phyloP scores from a whole-genome alignment of 2,888 invertebrate genomes.

The Molanna angustata region DNA sequence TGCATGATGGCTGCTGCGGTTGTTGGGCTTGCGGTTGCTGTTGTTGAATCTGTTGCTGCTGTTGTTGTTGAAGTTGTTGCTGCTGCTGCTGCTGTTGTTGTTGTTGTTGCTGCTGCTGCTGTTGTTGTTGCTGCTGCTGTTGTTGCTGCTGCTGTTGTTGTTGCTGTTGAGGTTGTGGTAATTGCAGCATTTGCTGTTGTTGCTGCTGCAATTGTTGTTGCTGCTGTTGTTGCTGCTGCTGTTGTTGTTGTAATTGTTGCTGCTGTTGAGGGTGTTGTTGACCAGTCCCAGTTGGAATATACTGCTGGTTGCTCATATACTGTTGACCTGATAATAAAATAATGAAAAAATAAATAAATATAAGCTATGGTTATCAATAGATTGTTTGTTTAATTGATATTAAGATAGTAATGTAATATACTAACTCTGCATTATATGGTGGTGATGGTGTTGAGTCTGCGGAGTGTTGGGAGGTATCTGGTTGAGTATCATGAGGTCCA shows the following conservation, averaged over 20 bases:
- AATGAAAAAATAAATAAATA: not conserved
- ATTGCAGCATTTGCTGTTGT: conserved; percentile 23
- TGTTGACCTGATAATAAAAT: conserved; percentile 17
- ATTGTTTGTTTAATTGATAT: not conserved
- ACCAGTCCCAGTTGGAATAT: conserved; percentile 22
- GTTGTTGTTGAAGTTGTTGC: conserved; percentile 23
- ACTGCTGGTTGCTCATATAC: conserved; percentile 23
- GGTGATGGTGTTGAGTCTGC: conserved; percentile 19
- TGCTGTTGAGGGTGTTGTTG: conserved; percentile 20
- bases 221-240: conserved; percentile 33
- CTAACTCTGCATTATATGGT: conserved; percentile 30
- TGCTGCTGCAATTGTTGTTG: conserved; percentile 26
- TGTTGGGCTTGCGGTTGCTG: conserved; percentile 20
- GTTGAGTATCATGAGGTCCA: conserved; percentile 27
- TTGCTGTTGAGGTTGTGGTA: conserved; percentile 13
- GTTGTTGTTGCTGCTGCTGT: conserved; percentile 32
- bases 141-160: conserved; percentile 28
- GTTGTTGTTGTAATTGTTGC: conserved; percentile 14
- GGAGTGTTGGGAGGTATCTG: conserved; percentile 18
- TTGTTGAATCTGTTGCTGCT: conserved; percentile 29
- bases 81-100: conserved; percentile 22
- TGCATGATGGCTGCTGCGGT: conserved; percentile 41
- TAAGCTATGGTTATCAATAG: not conserved
- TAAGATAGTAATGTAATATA: not conserved
- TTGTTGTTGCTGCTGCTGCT: conserved; percentile 20